Evolutionary conservation across 2,113 vertebrate genomes (phyloP), one percentile per base, ranked within the genome.

Genomic region (Tympanuchus pallidicinctus): DNA sequence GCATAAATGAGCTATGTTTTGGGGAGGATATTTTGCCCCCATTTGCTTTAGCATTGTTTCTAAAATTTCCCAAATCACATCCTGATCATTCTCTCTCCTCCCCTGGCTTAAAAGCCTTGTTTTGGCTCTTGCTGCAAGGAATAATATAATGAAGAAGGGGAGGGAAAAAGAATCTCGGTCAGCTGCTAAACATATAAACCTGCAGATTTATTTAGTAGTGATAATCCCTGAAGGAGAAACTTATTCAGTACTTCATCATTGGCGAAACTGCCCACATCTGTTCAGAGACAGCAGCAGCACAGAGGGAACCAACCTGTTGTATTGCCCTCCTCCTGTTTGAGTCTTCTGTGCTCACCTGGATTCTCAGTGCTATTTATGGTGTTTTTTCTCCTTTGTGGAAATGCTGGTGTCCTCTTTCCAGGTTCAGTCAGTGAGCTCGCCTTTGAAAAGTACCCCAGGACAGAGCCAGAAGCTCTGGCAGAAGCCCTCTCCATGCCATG

Each of bases 111-210:
- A 89, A 86, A 89, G 74, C 72, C 93, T 94, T 81, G 67, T 79
- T 94, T 91, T 96, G 92, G 86, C 93, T 96, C 83, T 4, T 52
- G 54, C 91, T 93, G 89, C 86, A 71, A 74, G 72, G 83, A 86
- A 76, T 78, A 88, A 88, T 47, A 43, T 64, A 54, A 42, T 0
- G 0, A 77, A 47, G 73, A 82, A 92, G 66, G 65, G 88, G 71
- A 87, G 83, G 91, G 93, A 34, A 70, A 88, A 94, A 88, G 92
- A 93, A 93, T 93, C 89, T 74, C 94, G 1, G 45, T 96, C 96
- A 96, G 96, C 97, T 97, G 97, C 86, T 97, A 96, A 97, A 97
- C 90, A 69, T 93, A 96, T 97, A 96, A 97, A 97, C 91, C 81
- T 89, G 92, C 80, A 95, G 93, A 94, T 95, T 94, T 91, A 92